A percentile compares a stretch with the other conserved stretches of the same genome.
Evolutionary conservation across 1,140 invertebrate genomes (phyloP).

Genomic region (Phocides pigmalion): DNA sequence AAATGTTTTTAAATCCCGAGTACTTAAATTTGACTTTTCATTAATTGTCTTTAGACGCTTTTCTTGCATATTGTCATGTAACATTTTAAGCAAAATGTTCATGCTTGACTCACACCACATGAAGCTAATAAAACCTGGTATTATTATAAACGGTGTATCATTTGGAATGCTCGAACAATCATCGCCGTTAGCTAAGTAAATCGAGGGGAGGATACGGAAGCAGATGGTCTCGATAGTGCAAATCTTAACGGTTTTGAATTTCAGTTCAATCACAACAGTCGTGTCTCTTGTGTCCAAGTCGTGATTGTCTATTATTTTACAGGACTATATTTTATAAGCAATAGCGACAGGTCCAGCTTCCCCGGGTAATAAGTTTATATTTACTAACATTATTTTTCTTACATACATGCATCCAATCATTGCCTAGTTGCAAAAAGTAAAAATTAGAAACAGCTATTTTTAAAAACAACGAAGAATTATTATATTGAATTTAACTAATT

Average conservation of each 20-base stretch:
- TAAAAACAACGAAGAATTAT: too few species aligned
- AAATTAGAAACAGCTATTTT: too few species aligned
- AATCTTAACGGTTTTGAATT: conserved; percentile 39
- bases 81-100: background rate
- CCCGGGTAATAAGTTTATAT: too few species aligned
- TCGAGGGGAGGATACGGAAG: conserved; percentile 60
- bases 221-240: conserved; percentile 42
- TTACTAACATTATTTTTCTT: too few species aligned
- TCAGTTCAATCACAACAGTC: conserved; percentile 16
- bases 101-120: conserved; percentile 18
- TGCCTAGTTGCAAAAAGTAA: too few species aligned
- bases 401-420: too few species aligned
- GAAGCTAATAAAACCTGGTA: conserved; percentile 20
- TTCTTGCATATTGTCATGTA: too few species aligned
- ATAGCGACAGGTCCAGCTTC: too few species aligned
- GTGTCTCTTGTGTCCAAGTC: conserved; percentile 12
- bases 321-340: background rate
- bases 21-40: too few species aligned
- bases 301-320: conserved; percentile 4
- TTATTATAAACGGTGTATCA: conserved; percentile 29
- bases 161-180: conserved; percentile 45
- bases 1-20: too few species aligned
- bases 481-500: too few species aligned
- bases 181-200: conserved; percentile 61
- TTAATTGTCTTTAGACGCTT: too few species aligned